phyloP scores from a whole-genome alignment of 35 echinoderm and acorn worm species.

The Ophioderma brevispina region DNA sequence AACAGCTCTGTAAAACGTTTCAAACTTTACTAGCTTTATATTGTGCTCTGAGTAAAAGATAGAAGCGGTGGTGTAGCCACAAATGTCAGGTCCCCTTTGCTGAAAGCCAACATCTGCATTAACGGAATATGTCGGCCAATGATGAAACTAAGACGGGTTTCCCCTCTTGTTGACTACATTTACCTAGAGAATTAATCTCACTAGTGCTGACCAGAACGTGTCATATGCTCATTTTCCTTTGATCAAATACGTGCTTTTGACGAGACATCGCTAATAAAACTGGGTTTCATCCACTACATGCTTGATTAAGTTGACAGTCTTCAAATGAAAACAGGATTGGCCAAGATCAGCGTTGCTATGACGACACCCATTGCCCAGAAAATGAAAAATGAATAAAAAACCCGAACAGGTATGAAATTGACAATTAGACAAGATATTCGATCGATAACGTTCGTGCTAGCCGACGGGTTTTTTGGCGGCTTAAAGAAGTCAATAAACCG shows the following conservation, averaged over 20 bases:
- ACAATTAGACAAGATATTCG: background rate
- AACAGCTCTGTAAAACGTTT: background rate
- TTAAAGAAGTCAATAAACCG: background rate
- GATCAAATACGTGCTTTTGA: conserved; percentile 1
- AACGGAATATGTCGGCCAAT: background rate
- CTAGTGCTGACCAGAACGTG: background rate
- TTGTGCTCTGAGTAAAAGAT: no score
- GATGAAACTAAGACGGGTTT: background rate
- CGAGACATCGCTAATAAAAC: conserved; percentile 1
- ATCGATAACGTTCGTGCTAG: background rate
- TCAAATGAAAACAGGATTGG: background rate
- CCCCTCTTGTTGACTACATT: background rate
- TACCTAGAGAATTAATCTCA: background rate
- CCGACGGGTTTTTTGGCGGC: background rate
- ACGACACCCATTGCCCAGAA: background rate
- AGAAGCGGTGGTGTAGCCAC: background rate
- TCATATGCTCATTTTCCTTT: background rate
- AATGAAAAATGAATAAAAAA: conserved; percentile 8
- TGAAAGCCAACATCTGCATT: background rate
- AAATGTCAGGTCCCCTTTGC: background rate
- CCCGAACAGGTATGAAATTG: background rate
- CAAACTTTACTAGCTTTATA: background rate
- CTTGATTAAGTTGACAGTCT: background rate
- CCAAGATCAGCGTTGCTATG: background rate
- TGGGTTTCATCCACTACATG: background rate